Conservation (phyloP, 37 sponge, comb jelly and placozoan species). For the Eunapius fragilis region DNA sequence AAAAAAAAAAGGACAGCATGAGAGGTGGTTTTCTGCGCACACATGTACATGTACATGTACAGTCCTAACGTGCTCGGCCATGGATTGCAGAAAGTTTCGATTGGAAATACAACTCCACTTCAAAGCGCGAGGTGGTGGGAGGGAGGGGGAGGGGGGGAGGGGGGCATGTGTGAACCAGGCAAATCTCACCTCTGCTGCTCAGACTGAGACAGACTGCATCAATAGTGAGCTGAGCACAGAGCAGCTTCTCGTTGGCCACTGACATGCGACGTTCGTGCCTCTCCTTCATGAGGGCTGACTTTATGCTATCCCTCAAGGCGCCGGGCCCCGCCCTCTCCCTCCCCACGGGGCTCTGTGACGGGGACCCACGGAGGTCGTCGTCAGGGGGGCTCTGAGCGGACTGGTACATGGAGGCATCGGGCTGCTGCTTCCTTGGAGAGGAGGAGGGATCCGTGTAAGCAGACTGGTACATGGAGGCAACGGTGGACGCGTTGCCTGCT, state of each 20-base stretch:
- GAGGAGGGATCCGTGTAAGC: background rate
- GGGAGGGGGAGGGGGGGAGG: too few relatives aligned
- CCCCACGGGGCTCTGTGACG: too few relatives aligned
- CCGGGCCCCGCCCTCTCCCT: background rate
- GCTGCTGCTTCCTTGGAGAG: background rate
- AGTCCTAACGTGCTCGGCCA: background rate
- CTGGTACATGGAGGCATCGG: conserved; percentile 29
- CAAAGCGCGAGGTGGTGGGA: too few relatives aligned
- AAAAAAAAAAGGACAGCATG: background rate
- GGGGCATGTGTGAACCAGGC: background rate
- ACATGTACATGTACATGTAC: background rate
- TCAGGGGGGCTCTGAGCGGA: background rate
- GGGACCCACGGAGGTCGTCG: background rate
- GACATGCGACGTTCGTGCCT: conserved; percentile 1
- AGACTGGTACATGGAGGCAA: conserved; percentile 30
- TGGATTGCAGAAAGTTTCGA: too few relatives aligned
- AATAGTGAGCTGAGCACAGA: conserved; percentile 59
- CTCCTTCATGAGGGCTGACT: conserved; percentile 6
- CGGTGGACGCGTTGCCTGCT: background rate
- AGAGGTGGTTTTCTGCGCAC: background rate
- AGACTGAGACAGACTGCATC: conserved; percentile 43
- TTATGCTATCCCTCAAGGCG: background rate
- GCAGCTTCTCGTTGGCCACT: conserved; percentile 16
- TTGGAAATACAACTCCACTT: too few relatives aligned
- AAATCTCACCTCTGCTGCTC: conserved; percentile 55